phyloP scores from a whole-genome alignment of 2,888 invertebrate genomes.

The Scaptomyza caliginosa region DNA sequence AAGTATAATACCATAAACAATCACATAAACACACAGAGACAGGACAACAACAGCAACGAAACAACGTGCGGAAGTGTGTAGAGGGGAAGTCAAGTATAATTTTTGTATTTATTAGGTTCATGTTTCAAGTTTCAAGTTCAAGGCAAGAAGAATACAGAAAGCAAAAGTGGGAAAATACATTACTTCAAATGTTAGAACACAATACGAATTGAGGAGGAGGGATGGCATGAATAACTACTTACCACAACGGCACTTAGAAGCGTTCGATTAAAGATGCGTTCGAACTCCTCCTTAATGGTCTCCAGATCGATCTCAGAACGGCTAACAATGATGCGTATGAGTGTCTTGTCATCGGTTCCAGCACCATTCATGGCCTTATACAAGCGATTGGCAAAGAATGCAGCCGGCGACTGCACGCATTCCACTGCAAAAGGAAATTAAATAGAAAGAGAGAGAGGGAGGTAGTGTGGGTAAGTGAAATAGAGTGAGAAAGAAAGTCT shows the following conservation, averaged over 20 bases:
- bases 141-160: constrained; percentile 40
- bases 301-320: constrained; percentile 89
- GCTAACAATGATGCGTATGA: constrained; percentile 89
- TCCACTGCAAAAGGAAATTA: constrained; percentile 85
- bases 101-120: not conserved
- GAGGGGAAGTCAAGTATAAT: not conserved
- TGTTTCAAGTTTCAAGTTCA: constrained; percentile 6
- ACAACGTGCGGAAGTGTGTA: constrained; percentile 3
- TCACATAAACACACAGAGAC: not conserved
- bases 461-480: not conserved
- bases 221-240: constrained; percentile 59
- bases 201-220: not conserved
- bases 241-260: constrained; percentile 88
- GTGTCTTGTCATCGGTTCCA: constrained; percentile 89
- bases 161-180: constrained; percentile 40
- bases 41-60: constrained; percentile 22
- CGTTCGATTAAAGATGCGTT: constrained; percentile 88
- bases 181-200: constrained; percentile 26
- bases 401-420: constrained; percentile 87
- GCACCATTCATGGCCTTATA: constrained; percentile 88
- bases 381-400: constrained; percentile 89
- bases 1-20: no score
- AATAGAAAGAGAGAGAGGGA: not conserved
- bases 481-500: not conserved
- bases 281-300: constrained; percentile 89